Conservation (phyloP, 2,888 invertebrate species). For the Caradrina kadenii region DNA sequence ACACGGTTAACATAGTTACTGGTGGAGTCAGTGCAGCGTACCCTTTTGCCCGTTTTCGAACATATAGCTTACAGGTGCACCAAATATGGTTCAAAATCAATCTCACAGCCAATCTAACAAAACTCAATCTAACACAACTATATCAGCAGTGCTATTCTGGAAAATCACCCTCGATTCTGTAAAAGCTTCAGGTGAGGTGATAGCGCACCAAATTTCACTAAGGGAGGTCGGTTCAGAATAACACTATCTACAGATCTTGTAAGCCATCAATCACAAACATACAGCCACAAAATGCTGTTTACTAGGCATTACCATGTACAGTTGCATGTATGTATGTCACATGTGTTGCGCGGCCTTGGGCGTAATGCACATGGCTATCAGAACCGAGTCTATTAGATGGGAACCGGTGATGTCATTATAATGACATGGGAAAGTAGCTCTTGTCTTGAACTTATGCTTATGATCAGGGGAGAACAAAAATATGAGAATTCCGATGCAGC, state of each 20-base stretch:
- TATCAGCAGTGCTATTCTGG: neutral
- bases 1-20: neutral
- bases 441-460: slow-evolving; percentile 17
- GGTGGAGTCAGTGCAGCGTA: neutral
- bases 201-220: neutral
- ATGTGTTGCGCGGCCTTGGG: slow-evolving; percentile 49
- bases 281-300: slow-evolving; percentile 47
- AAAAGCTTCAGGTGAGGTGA: neutral
- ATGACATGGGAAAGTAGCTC: slow-evolving; percentile 28
- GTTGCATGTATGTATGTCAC: slow-evolving; percentile 53
- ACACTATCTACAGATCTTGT: neutral
- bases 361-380: slow-evolving; percentile 48
- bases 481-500: too few relatives aligned
- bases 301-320: slow-evolving; percentile 47
- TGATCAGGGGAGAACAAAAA: too few relatives aligned
- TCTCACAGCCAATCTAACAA: neutral
- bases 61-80: neutral
- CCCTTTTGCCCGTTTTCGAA: neutral
- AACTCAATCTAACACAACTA: neutral
- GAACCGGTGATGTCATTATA: slow-evolving; percentile 34
- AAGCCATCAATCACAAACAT: slow-evolving; percentile 40
- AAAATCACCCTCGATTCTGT: neutral
- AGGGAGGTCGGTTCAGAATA: neutral
- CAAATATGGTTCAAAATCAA: neutral
- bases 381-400: slow-evolving; percentile 24